phyloP scores from a whole-genome alignment of 30 jellyfish, hydroid and myxozoan species.

The Turritopsis dohrnii region DNA sequence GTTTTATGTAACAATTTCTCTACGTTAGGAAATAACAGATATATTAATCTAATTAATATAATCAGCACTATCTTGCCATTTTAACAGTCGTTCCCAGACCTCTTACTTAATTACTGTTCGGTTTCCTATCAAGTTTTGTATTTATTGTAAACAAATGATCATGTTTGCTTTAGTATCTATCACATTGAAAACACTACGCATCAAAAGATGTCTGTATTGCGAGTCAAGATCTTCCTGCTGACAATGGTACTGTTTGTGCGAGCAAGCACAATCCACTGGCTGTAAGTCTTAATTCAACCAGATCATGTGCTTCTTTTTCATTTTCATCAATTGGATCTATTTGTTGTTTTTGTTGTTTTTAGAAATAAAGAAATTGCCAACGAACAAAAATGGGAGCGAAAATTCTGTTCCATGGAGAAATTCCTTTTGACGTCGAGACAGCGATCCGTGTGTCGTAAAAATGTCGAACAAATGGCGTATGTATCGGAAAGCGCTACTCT shows the following conservation, averaged over 20 bases:
- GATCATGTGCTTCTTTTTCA: too few relatives aligned
- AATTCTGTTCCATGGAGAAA: not conserved
- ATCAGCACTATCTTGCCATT: not conserved
- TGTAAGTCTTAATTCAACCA: not conserved
- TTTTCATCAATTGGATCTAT: too few relatives aligned
- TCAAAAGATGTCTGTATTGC: not conserved
- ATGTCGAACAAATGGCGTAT: not conserved
- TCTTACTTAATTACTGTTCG: not conserved
- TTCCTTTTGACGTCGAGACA: not conserved
- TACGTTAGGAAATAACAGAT: not conserved
- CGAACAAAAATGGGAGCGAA: not conserved
- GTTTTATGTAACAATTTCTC: not conserved
- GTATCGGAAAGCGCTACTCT: not conserved
- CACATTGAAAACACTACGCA: not conserved
- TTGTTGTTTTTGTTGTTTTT: too few relatives aligned
- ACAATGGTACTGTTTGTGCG: not conserved
- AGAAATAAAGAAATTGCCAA: too few relatives aligned
- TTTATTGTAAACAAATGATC: not conserved
- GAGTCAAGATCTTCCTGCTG: not conserved
- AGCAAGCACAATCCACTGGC: not conserved
- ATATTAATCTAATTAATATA: not conserved
- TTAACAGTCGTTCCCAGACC: not conserved
- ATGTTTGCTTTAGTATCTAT: not conserved
- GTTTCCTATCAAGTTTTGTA: not conserved
- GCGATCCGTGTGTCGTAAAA: not conserved